A percentile compares a stretch with the other conserved stretches of the same genome.
Conservation (phyloP, 2,797 vertebrate species). For the Alca torda region DNA sequence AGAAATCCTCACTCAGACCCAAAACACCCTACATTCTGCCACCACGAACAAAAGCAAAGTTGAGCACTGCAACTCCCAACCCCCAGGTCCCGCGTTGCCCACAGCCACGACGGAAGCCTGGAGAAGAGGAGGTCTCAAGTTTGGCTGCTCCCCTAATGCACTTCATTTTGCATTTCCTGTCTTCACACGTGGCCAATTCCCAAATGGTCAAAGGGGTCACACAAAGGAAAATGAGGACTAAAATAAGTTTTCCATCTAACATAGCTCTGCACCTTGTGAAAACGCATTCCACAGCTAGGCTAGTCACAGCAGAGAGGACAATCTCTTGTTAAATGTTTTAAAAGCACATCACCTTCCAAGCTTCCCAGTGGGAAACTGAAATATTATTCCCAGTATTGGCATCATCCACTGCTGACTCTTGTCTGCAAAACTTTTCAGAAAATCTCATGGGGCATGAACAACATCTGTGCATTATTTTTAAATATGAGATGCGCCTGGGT, state of each 20-base stretch:
- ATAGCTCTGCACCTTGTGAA: not conserved
- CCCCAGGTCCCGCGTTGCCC: rapidly evolving
- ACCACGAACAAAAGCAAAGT: not conserved
- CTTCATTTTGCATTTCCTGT: not conserved
- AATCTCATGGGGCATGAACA: not conserved
- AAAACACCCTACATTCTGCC: not conserved
- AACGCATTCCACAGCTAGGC: not conserved
- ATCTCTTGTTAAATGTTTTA: not conserved
- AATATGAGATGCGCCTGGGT: not conserved
- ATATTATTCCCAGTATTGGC: not conserved
- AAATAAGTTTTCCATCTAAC: not conserved
- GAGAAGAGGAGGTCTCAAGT: not conserved
- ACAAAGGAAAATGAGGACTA: not conserved
- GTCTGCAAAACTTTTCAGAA: not conserved
- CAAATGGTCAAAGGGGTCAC: not conserved
- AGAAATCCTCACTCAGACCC: not conserved
- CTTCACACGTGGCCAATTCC: not conserved
- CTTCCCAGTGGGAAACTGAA: not conserved
- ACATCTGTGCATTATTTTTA: not conserved
- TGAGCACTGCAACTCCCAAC: not conserved
- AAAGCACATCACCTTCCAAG: not conserved
- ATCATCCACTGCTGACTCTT: not conserved
- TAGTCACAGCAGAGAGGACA: not conserved
- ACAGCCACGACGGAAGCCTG: not conserved
- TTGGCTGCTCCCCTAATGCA: not conserved